Conservation (phyloP, 2,113 vertebrate genomes). For the Megatriorchis doriae region DNA sequence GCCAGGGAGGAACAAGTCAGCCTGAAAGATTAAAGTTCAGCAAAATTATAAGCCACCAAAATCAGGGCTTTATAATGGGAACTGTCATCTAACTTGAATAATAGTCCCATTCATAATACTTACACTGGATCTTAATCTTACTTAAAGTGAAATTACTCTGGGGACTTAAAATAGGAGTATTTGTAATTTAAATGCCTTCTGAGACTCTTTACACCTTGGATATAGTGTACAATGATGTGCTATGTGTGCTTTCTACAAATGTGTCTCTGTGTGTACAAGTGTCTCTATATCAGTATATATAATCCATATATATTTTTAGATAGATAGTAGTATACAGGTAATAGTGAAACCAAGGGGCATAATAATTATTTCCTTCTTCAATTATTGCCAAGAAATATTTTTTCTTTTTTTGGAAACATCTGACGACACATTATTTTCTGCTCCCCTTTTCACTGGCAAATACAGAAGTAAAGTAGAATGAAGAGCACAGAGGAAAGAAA, state of each 20-base stretch:
- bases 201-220: background rate
- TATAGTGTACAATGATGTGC: background rate
- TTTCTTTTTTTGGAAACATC: background rate
- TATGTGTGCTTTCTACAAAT: accelerated
- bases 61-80: conserved; percentile 26
- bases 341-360: background rate
- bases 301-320: background rate
- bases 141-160: conserved; percentile 37
- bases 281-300: background rate
- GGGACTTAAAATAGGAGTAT: conserved; percentile 20
- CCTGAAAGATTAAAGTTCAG: conserved; percentile 50
- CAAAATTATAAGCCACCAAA: conserved; percentile 43
- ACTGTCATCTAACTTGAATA: conserved; percentile 31
- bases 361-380: background rate
- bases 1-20: background rate
- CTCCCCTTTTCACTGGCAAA: background rate
- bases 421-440: background rate
- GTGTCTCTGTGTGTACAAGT: background rate
- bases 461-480: background rate
- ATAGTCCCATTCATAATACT: conserved; percentile 50
- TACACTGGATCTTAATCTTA: conserved; percentile 46
- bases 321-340: background rate
- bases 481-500: background rate
- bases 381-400: background rate
- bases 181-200: conserved; percentile 30